These are phyloP conservation scores for Vanessa tameamea DNA, from an alignment of 1,140 invertebrate genomes.

Conservation along the genomic window DNA sequence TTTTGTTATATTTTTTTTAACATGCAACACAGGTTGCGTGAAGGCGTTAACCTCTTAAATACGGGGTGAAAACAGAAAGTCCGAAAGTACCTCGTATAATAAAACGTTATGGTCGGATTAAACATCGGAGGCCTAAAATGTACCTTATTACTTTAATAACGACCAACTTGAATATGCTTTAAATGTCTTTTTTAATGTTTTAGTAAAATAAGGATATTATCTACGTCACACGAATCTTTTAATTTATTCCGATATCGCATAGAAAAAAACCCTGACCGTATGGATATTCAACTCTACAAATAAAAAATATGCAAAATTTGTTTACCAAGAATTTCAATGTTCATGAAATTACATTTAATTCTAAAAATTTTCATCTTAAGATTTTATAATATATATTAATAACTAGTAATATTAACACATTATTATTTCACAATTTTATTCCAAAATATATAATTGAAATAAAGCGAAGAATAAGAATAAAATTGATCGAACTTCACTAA, in stretches of 20 bases:
- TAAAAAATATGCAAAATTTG: too few relatives aligned
- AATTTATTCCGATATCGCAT: background rate
- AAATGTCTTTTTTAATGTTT: background rate
- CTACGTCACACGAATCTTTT: background rate
- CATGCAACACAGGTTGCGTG: constrained; percentile 20
- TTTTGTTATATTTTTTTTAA: constrained; percentile 20
- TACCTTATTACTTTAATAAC: constrained; percentile 28
- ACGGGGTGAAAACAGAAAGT: constrained; percentile 32
- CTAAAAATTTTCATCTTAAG: too few relatives aligned
- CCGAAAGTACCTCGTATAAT: constrained; percentile 30
- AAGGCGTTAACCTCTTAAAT: constrained; percentile 31
- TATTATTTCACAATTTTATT: too few relatives aligned
- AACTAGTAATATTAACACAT: too few relatives aligned
- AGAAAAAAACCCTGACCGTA: too few relatives aligned
- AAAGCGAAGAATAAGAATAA: too few relatives aligned
- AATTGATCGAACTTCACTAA: too few relatives aligned
- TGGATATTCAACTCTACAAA: too few relatives aligned
- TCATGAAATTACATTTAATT: too few relatives aligned
- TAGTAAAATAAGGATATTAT: background rate
- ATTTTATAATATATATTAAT: too few relatives aligned
- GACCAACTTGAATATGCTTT: constrained; percentile 9
- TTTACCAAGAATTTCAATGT: too few relatives aligned
- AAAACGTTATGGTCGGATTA: constrained; percentile 35
- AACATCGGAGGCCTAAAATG: constrained; percentile 22
- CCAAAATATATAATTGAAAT: too few relatives aligned